Conservation (phyloP, 1,140 invertebrate species). For the Hirudo medicinalis region DNA sequence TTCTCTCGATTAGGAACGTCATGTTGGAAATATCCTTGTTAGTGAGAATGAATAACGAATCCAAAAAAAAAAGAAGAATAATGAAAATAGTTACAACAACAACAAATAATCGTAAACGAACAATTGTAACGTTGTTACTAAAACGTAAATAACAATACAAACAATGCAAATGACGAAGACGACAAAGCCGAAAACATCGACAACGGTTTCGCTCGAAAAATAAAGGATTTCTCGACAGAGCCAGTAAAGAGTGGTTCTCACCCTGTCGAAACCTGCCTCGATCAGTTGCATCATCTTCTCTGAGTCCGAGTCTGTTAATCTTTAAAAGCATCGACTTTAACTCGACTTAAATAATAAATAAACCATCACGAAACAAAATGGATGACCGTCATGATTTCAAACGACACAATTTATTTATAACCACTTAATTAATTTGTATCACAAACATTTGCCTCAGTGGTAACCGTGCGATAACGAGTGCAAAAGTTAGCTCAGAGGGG, state of each 20-base stretch:
- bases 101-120: background rate
- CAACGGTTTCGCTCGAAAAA: background rate
- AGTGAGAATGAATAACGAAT: too few species aligned
- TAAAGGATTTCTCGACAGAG: background rate
- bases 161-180: background rate
- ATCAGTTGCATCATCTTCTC: conserved; percentile 7
- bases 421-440: too few species aligned
- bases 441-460: too few species aligned
- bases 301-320: background rate
- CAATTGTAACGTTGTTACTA: background rate
- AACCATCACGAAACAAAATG: too few species aligned
- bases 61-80: too few species aligned
- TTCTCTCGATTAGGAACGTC: too few species aligned
- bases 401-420: too few species aligned
- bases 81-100: background rate
- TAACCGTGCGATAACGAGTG: too few species aligned
- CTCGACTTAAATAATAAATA: too few species aligned
- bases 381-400: too few species aligned
- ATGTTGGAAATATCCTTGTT: too few species aligned
- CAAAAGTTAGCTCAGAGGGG: too few species aligned
- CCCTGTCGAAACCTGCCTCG: background rate
- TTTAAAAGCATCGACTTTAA: background rate
- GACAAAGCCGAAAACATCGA: background rate
- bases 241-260: background rate
- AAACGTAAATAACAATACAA: background rate